Evolutionary conservation across 2,113 vertebrate species (phyloP).

Genomic region (Carollia perspicillata): DNA sequence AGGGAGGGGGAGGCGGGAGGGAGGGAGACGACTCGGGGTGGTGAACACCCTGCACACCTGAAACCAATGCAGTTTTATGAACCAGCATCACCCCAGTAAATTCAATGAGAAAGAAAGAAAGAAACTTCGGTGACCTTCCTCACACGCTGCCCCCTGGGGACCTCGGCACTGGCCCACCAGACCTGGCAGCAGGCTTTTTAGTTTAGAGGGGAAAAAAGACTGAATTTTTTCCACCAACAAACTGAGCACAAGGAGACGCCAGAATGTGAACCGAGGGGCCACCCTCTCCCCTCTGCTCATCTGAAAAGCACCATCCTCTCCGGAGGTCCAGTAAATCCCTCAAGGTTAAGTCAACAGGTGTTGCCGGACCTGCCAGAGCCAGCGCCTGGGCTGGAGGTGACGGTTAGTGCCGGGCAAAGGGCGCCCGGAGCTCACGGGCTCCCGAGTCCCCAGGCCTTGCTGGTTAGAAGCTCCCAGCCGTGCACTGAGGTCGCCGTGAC

Average conservation of each 20-base stretch:
- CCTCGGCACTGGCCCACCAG: no score
- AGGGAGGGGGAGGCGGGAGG: background rate
- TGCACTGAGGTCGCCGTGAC: accelerated
- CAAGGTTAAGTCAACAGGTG: background rate
- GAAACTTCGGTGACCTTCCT: background rate
- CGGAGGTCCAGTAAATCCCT: background rate
- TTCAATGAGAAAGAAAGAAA: background rate
- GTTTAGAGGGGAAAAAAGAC: background rate
- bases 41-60: background rate
- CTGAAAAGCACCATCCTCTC: accelerated
- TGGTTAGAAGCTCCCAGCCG: accelerated
- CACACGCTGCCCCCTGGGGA: accelerated
- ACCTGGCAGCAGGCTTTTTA: background rate
- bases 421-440: accelerated
- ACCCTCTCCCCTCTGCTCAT: background rate
- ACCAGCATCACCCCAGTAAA: background rate
- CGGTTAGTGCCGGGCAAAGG: background rate
- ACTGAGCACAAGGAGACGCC: background rate
- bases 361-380: background rate
- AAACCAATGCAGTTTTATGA: background rate
- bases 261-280: background rate
- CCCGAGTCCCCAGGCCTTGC: accelerated
- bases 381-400: background rate
- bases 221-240: background rate
- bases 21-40: background rate